phyloP scores from a whole-genome alignment of 2,888 invertebrate genomes.

The Frankliniella fusca region DNA sequence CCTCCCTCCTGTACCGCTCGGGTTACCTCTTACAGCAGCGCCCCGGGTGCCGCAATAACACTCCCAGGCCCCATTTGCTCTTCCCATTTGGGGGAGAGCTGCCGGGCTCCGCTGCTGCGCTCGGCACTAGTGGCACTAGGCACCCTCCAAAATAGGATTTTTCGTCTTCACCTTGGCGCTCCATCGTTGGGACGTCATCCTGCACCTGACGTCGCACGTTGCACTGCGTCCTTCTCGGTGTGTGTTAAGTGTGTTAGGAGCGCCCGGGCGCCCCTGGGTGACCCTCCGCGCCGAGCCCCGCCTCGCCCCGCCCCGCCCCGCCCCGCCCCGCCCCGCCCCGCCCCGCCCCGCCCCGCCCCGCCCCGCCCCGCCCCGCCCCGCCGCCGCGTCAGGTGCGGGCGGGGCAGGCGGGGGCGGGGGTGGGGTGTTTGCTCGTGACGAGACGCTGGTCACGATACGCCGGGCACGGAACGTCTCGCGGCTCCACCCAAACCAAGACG shows the following conservation, averaged over 20 bases:
- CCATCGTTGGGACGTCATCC: not conserved
- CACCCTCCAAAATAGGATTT: not conserved
- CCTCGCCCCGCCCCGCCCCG: not conserved
- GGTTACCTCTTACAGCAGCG: too few relatives aligned
- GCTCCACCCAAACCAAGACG: not conserved
- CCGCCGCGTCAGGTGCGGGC: too few relatives aligned
- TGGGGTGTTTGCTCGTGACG: not conserved
- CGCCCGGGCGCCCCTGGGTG: too few relatives aligned
- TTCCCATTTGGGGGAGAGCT: not conserved
- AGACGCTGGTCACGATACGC: not conserved
- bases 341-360: not conserved
- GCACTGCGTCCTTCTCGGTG: not conserved
- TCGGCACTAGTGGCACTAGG: not conserved
- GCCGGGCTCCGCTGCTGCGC: not conserved
- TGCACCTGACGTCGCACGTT: too few relatives aligned
- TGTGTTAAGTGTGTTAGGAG: not conserved
- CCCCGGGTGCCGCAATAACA: too few relatives aligned
- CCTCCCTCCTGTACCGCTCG: too few relatives aligned
- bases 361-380: not conserved
- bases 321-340: not conserved
- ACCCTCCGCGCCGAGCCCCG: too few relatives aligned
- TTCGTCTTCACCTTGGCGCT: not conserved
- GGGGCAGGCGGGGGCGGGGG: too few relatives aligned
- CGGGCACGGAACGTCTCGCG: not conserved
- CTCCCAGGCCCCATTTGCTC: not conserved